Evolutionary conservation across 2,888 invertebrate genomes (phyloP), one percentile per base, ranked within the genome.

Genomic region (Diaphora mendica): DNA sequence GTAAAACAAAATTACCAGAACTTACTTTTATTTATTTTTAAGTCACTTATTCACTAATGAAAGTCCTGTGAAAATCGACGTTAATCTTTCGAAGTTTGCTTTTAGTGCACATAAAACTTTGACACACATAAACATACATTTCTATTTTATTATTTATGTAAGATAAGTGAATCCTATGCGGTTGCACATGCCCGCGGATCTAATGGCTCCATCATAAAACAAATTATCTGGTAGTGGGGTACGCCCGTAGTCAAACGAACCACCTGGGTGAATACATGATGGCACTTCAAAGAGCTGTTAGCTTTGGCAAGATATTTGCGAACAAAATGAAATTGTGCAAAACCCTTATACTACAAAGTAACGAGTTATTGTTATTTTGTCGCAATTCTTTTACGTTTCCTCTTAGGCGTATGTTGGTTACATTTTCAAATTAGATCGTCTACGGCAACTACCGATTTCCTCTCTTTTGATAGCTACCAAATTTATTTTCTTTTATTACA

Each of bases 191-290:
- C 42, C 65, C 76, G 73, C 76, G 35, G 20, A 11, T 48, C 64
- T 75, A 71, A 77, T 75, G 74, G 74, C 75, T 30, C 64, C 73
- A 39, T 77, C 69, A 75, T 62, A 78, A 79, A 84, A 83, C 72
- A 79, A 80, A 85, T 85, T 78, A 82, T 82, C 79, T 71, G 64
- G 42, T 64, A 71, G 80, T 73, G 71, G 68, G 77, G 75, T 76
- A 72, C 78, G 74, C 69, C 48, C 78, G 78, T 71, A 81, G 81
- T 79, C 74, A 77, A 78, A 77, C 81, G 79, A 79, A 67, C 82
- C 79, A 82, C 77, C 80, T 82, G 80, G 78, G 70, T 82, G 82
- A 82, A 79, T 78, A 78, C 83, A 82, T 75, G 83, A 80, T 70
- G 84, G 79, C 70, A 80, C 84, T 80, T 84, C 85, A 84, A 85